phyloP scores from a whole-genome alignment of 2,797 vertebrate genomes.

The Onychomys torridus region DNA sequence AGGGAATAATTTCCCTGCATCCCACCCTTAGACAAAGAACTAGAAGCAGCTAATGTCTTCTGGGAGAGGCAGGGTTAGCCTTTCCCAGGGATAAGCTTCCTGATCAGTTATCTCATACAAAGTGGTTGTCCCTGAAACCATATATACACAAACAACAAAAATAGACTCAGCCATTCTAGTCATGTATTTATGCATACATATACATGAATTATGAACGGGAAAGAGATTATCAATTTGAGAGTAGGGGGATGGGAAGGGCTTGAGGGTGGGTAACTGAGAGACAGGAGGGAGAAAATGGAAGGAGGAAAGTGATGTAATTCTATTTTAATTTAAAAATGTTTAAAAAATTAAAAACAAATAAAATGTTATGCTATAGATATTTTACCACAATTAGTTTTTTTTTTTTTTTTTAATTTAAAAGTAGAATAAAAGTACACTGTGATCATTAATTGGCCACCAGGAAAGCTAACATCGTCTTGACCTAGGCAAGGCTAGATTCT shows the following conservation, averaged over 20 bases:
- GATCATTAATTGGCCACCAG: neutral
- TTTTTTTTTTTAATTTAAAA: constrained; percentile 30
- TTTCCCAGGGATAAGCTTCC: neutral
- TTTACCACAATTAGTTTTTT: constrained; percentile 5
- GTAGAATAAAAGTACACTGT: neutral
- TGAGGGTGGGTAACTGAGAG: neutral
- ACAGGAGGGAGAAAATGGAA: neutral
- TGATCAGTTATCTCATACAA: too few relatives aligned
- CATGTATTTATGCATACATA: neutral
- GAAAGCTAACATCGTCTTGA: neutral
- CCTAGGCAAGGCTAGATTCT: constrained; percentile 14
- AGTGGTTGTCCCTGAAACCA: neutral
- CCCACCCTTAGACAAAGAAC: neutral
- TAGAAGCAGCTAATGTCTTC: neutral
- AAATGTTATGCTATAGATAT: neutral
- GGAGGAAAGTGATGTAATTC: neutral
- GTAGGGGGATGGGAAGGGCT: neutral
- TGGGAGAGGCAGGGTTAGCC: neutral
- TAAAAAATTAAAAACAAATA: neutral
- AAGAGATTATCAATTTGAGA: neutral
- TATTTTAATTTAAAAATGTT: neutral
- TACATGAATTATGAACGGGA: too few relatives aligned
- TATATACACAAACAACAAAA: neutral
- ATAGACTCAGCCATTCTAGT: too few relatives aligned
- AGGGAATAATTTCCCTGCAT: neutral